These are phyloP conservation scores for Cottoperca gobio DNA, from an alignment of 2,797 vertebrate species.

Conservation along the genomic window DNA sequence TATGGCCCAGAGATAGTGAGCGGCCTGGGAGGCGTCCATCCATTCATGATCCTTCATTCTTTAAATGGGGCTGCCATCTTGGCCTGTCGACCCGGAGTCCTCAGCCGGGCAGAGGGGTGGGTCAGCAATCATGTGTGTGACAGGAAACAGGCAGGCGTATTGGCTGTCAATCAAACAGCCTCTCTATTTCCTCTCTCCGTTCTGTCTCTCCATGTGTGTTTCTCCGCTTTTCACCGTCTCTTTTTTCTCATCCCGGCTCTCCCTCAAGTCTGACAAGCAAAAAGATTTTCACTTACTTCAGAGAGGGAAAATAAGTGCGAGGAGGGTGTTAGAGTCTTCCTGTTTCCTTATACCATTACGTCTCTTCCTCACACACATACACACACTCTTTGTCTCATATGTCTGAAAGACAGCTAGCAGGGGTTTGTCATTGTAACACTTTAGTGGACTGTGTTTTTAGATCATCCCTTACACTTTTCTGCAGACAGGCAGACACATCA, in stretches of 20 bases:
- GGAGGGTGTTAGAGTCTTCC: conserved; percentile 36
- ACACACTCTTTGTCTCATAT: conserved; percentile 37
- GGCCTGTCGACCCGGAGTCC: conserved; percentile 62
- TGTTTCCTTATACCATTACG: conserved; percentile 35
- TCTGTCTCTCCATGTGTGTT: conserved; percentile 54
- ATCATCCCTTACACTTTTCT: conserved; percentile 65
- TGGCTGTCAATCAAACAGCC: conserved; percentile 72
- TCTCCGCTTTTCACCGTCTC: conserved; percentile 53
- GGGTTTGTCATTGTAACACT: conserved; percentile 71
- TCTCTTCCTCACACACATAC: conserved; percentile 5
- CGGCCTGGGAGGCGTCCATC: conserved; percentile 34
- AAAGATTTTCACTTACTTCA: conserved; percentile 61
- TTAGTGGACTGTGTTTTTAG: conserved; percentile 66
- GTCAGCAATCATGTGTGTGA: conserved; percentile 72
- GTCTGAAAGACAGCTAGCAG: conserved; percentile 56
- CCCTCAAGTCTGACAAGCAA: conserved; percentile 65
- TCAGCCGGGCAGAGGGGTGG: conserved; percentile 52
- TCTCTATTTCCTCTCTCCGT: conserved; percentile 53
- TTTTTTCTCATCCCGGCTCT: conserved; percentile 25
- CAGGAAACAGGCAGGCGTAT: conserved; percentile 70
- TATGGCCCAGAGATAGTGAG: conserved; percentile 6
- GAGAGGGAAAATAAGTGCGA: conserved; percentile 55
- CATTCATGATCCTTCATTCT: conserved; percentile 62
- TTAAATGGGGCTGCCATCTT: conserved; percentile 63
- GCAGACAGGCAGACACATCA: conserved; percentile 64